Conservation (phyloP, 2,113 vertebrate species). For the Triplophysa rosa region DNA sequence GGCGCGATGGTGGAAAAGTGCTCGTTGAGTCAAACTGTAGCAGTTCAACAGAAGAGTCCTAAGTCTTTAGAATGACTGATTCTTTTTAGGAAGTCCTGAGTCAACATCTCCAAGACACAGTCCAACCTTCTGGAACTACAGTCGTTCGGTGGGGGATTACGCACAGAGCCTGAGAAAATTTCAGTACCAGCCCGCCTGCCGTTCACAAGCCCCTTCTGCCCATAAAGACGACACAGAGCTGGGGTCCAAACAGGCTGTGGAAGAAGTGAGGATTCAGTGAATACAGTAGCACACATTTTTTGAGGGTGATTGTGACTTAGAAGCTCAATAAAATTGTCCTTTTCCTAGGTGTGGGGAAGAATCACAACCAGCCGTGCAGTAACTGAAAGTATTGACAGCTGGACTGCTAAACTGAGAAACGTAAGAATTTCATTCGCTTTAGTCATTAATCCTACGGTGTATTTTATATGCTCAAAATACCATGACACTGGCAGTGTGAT, state of each 20-base stretch:
- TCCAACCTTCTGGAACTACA: constrained; percentile 95
- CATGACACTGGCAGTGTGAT: no score
- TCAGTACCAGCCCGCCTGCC: constrained; percentile 90
- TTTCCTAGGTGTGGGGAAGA: constrained; percentile 88
- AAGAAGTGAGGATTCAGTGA: constrained; percentile 78
- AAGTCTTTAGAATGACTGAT: neutral
- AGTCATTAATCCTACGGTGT: neutral
- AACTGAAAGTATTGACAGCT: constrained; percentile 86
- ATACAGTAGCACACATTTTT: no score
- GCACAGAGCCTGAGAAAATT: constrained; percentile 92
- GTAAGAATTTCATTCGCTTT: constrained; percentile 67
- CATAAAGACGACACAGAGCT: constrained; percentile 94
- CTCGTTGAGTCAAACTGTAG: neutral
- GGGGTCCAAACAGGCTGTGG: constrained; percentile 92
- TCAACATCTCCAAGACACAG: constrained; percentile 85
- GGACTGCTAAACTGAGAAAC: constrained; percentile 95
- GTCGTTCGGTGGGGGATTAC: constrained; percentile 85
- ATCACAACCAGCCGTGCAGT: constrained; percentile 86
- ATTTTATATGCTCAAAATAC: neutral
- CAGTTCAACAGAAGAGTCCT: neutral
- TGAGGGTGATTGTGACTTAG: no score
- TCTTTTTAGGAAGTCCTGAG: constrained; percentile 83
- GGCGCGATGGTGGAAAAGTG: no score
- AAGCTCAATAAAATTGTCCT: no score
- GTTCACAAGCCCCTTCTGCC: constrained; percentile 89